Conservation (phyloP, 2,888 invertebrate genomes). For the Lithosia quadra region DNA sequence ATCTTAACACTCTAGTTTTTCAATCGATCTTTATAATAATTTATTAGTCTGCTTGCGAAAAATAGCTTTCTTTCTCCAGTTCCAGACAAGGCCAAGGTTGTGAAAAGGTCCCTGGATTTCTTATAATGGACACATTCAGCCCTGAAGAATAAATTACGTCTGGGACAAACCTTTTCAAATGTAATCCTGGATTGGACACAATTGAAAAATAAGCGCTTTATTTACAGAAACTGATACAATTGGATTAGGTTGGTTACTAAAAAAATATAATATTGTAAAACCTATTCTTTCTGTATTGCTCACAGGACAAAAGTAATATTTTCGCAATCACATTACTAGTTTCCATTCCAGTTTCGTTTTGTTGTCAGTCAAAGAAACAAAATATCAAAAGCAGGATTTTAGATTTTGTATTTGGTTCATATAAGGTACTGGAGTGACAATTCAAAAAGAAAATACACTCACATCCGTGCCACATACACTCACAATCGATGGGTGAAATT, state of each 20-base stretch:
- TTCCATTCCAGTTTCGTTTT: not conserved
- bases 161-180: constrained; percentile 6
- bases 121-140: constrained; percentile 18
- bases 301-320: constrained; percentile 4
- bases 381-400: not conserved
- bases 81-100: constrained; percentile 24
- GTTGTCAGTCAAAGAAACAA: not conserved
- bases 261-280: not conserved
- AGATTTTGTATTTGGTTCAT: constrained; percentile 7
- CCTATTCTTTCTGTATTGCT: not conserved
- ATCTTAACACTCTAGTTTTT: constrained; percentile 10
- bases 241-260: not conserved
- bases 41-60: constrained; percentile 20
- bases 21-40: constrained; percentile 41
- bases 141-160: constrained; percentile 14
- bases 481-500: constrained; percentile 67
- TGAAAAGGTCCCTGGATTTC: constrained; percentile 21
- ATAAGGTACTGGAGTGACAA: constrained; percentile 25
- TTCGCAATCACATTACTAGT: not conserved
- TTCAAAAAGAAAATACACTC: constrained; percentile 51
- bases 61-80: constrained; percentile 20
- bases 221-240: not conserved
- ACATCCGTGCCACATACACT: constrained; percentile 60
- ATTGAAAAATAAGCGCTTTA: not conserved
- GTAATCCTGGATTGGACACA: not conserved